Conservation (phyloP, 2,113 vertebrate genomes). For the Notothenia rossii region DNA sequence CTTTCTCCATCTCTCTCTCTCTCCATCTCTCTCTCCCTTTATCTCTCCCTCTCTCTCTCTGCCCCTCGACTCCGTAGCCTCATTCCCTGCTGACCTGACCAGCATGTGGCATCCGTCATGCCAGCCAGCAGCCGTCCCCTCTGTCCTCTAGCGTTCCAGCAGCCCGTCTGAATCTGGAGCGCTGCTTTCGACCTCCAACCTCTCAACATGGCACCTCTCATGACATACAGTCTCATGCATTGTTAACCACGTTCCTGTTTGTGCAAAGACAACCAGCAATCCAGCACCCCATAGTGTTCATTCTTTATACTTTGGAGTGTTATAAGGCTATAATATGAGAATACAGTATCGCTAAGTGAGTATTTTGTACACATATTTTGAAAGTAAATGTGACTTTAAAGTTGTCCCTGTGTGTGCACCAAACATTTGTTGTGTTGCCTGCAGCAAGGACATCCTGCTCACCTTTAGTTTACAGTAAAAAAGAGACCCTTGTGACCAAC, state of each 20-base stretch:
- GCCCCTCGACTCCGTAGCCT: constrained; percentile 41
- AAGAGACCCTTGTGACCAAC: not conserved
- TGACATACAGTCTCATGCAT: constrained; percentile 9
- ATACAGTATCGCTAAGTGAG: not conserved
- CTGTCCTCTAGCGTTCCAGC: constrained; percentile 62
- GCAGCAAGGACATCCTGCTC: not conserved
- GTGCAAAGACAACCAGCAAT: not conserved
- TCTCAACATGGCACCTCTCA: constrained; percentile 55
- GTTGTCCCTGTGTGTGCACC: too few species aligned
- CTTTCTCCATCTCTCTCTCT: constrained; percentile 2
- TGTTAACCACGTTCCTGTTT: constrained; percentile 10
- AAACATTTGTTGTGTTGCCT: not conserved
- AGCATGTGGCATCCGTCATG: constrained; percentile 65
- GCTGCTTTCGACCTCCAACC: constrained; percentile 49
- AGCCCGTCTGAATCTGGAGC: constrained; percentile 50
- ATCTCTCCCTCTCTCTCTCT: not conserved
- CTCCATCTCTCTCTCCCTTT: not conserved
- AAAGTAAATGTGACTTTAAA: not conserved
- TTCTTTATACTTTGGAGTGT: not conserved
- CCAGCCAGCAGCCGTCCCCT: constrained; percentile 62
- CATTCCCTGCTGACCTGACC: constrained; percentile 68
- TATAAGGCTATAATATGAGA: not conserved
- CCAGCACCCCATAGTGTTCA: not conserved
- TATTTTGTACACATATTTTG: not conserved
- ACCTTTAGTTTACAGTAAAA: not conserved